These are phyloP conservation scores for Zaprionus camerounensis DNA, from an alignment of 1,140 invertebrate species.

Conservation along the genomic window DNA sequence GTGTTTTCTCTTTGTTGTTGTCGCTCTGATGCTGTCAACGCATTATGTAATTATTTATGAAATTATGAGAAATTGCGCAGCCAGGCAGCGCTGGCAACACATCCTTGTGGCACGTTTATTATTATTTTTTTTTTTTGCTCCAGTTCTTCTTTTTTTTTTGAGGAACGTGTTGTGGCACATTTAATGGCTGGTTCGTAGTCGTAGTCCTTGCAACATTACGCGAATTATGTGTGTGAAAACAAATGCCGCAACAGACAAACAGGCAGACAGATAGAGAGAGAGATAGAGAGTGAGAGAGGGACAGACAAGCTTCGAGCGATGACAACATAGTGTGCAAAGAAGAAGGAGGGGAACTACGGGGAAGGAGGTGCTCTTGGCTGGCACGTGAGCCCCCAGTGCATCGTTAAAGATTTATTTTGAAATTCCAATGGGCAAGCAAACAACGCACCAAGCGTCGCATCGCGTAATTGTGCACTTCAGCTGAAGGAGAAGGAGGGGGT, in stretches of 20 bases:
- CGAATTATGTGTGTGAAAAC: slow-evolving; percentile 63
- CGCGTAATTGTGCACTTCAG: slow-evolving; percentile 66
- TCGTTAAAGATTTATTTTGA: slow-evolving; percentile 77
- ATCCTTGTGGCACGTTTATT: slow-evolving; percentile 6
- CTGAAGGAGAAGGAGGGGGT: background rate
- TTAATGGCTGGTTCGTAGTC: slow-evolving; percentile 60
- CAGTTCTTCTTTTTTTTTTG: slow-evolving; percentile 13
- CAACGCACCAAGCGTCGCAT: slow-evolving; percentile 37
- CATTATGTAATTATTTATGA: slow-evolving; percentile 81
- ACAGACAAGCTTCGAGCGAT: slow-evolving; percentile 17
- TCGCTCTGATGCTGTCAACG: slow-evolving; percentile 63
- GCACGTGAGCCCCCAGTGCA: slow-evolving; percentile 59
- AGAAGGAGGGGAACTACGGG: background rate
- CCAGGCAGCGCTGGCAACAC: background rate
- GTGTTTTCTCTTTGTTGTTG: slow-evolving; percentile 28
- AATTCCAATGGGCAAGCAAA: slow-evolving; percentile 53
- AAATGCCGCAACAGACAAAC: slow-evolving; percentile 50
- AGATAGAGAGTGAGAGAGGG: background rate
- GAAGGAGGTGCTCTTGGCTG: slow-evolving; percentile 12
- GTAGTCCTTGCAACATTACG: slow-evolving; percentile 50
- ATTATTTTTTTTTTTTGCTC: background rate
- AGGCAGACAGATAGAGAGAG: slow-evolving; percentile 47
- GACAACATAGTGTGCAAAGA: slow-evolving; percentile 14
- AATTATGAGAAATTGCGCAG: slow-evolving; percentile 73
- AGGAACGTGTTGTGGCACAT: slow-evolving; percentile 67